Base-by-base conservation (phyloP, 92 coral and sea anemone genomes). In the Heliopora coerulea region DNA sequence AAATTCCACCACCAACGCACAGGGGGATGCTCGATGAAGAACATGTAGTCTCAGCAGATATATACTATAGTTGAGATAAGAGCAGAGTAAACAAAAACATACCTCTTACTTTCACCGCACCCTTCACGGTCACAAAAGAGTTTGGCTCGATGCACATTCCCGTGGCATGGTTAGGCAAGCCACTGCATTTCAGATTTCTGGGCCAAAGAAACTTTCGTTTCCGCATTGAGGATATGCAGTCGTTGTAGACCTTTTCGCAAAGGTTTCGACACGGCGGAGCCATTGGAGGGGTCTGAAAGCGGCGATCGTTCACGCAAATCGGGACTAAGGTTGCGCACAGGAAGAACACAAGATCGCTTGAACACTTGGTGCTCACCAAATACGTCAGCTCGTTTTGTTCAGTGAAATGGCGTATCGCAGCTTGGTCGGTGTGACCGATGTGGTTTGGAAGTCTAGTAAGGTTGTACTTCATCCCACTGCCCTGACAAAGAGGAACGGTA, bases 281-380 rank as follows among this genome's bases (percentile, higher is more conserved):
- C 18, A 91, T 79, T 12, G 96, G 96, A 25, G 60, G 65, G 49
- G 88, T 63, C 37, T 62, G 49, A 14, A 75, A 72, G 21, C 48
- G 49, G 1, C 68, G 59, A 25, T 73, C 73, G 6, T 73, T 56
- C 8, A 87, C 78, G 65, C 96, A 91, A 25, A 91, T 89, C 0
- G 97, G 97, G 31, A 87, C 46, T 37, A 88, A 85, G 34, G 74
- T 84, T 63, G 88, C 86, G 25, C 97, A 91, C 13, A 91, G 80
- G 35, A 85, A 79, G 78, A 89, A 91, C 1, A 86, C 90, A 41
- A 91, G 68, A 21, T 81, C 64, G 15, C 50, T 35, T 0, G 97
- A 91, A 61, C 97, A 91, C 41, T 74, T 87, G 10, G 87, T 84
- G 27, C 59, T 27, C 23, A 91, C 62, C 64, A 91, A 83, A 1